These are phyloP conservation scores for Nephrotoma guestfalica DNA, from an alignment of 2,888 invertebrate genomes.

Conservation along the genomic window DNA sequence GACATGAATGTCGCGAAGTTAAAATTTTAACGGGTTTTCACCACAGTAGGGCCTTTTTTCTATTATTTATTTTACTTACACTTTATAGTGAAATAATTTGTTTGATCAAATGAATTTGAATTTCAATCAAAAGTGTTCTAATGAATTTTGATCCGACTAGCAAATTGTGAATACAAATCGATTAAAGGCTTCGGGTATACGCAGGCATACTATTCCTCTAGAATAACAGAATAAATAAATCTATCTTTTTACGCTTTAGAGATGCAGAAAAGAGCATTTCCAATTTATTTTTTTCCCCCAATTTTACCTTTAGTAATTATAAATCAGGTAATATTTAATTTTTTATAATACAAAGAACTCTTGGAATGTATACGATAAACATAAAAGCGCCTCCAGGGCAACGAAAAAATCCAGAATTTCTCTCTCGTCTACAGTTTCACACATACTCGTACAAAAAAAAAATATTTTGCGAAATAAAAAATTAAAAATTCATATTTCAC, in stretches of 20 bases:
- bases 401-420: background rate
- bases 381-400: background rate
- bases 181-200: no score
- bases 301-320: background rate
- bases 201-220: no score
- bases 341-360: background rate
- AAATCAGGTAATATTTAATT: background rate
- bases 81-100: no score
- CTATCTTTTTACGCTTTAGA: background rate
- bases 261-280: background rate
- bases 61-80: no score
- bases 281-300: background rate
- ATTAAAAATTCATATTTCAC: background rate
- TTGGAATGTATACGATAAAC: background rate
- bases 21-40: no score
- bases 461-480: background rate
- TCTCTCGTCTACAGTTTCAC: background rate
- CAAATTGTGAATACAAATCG: no score
- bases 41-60: no score
- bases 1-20: no score
- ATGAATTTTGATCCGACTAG: no score
- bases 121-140: no score
- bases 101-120: no score
- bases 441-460: background rate
- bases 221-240: background rate